Evolutionary conservation across 1,140 invertebrate genomes (phyloP).

Genomic region (Cydia strobilella): DNA sequence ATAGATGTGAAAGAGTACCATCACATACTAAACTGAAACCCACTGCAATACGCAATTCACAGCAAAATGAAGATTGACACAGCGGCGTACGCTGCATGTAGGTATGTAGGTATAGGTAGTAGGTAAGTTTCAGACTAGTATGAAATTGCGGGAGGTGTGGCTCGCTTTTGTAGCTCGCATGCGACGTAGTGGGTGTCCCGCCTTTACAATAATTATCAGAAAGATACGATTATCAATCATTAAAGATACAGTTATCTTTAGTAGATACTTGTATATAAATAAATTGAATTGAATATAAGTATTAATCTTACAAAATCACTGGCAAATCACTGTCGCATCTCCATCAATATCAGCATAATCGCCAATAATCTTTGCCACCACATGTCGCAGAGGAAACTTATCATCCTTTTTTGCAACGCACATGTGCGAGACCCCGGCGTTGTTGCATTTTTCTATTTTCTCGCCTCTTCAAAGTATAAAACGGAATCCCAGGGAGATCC

Average conservation of each 20-base stretch:
- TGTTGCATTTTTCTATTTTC: constrained; percentile 40
- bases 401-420: constrained; percentile 38
- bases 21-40: too few relatives aligned
- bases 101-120: too few relatives aligned
- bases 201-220: not conserved
- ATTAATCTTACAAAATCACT: not conserved
- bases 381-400: constrained; percentile 14
- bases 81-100: not conserved
- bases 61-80: too few relatives aligned
- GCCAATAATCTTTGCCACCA: constrained; percentile 37
- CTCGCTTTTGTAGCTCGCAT: not conserved
- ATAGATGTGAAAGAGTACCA: too few relatives aligned
- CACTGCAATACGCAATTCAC: too few relatives aligned
- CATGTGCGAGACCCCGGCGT: constrained; percentile 52
- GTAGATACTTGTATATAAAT: too few relatives aligned
- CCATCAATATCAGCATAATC: not conserved
- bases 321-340: constrained; percentile 2
- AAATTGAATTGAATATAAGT: too few relatives aligned
- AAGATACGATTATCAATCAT: not conserved
- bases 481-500: constrained; percentile 56
- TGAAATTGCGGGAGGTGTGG: not conserved
- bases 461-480: constrained; percentile 51
- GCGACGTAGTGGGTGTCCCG: not conserved
- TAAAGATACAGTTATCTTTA: not conserved
- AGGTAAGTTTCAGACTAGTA: not conserved